phyloP scores from a whole-genome alignment of 2,797 vertebrate species.

The Centropyge bicolor region DNA sequence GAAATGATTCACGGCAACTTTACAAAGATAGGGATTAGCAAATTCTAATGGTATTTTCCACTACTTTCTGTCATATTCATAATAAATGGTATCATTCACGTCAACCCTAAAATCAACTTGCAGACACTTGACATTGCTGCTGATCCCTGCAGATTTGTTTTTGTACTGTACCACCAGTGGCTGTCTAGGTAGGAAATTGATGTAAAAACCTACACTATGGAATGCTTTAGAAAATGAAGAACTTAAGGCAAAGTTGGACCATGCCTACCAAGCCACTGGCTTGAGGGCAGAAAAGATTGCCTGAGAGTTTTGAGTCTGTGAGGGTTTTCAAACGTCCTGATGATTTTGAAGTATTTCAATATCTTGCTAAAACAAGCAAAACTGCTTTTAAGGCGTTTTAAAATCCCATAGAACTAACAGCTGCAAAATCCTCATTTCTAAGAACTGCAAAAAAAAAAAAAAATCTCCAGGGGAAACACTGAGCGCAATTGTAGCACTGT shows the following conservation, averaged over 20 bases:
- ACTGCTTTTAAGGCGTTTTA: background rate
- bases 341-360: background rate
- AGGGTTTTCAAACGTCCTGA: background rate
- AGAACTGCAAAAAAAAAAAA: background rate
- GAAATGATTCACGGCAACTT: background rate
- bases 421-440: background rate
- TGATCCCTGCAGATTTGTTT: too few relatives aligned
- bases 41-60: background rate
- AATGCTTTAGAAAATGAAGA: background rate
- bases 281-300: background rate
- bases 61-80: background rate
- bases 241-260: background rate
- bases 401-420: background rate
- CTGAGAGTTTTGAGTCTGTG: background rate
- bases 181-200: background rate
- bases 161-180: too few relatives aligned
- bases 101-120: too few relatives aligned
- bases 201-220: background rate
- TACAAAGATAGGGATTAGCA: background rate
- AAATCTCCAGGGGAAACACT: conserved; percentile 29
- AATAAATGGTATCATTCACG: too few relatives aligned
- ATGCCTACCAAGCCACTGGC: background rate
- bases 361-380: background rate
- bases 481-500: background rate
- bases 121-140: too few relatives aligned